Percentiles rank a stretch among this genome's conserved stretches.
Evolutionary conservation across 1,140 invertebrate genomes (phyloP).

Genomic region (Bicyclus anynana): DNA sequence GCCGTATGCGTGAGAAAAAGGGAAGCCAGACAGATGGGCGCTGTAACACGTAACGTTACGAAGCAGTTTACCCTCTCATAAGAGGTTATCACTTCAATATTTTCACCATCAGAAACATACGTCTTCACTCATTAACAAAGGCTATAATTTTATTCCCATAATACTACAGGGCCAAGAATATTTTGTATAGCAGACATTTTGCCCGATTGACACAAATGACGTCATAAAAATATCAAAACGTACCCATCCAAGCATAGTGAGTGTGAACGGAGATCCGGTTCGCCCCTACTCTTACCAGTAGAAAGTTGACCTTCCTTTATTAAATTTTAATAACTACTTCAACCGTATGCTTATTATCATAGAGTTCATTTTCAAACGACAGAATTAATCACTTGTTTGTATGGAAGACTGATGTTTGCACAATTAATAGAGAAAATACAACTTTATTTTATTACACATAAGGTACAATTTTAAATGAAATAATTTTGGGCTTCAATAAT

Average conservation of each 20-base stretch:
- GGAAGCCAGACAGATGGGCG: no score
- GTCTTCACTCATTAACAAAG: no score
- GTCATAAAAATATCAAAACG: conserved; percentile 33
- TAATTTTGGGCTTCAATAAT: conserved; percentile 15
- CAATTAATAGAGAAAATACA: background rate
- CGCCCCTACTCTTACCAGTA: conserved; percentile 38
- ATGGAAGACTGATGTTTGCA: background rate
- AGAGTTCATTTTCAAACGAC: conserved; percentile 18
- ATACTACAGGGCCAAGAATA: background rate
- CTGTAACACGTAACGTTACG: no score
- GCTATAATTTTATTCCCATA: no score
- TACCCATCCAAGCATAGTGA: conserved; percentile 28
- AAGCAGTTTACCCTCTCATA: no score
- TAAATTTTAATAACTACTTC: conserved; percentile 7
- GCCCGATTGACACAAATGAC: background rate
- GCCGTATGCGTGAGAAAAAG: no score
- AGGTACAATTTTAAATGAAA: conserved; percentile 9
- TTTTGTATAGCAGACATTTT: background rate
- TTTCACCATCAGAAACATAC: no score
- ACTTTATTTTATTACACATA: conserved; percentile 1
- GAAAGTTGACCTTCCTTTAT: conserved; percentile 51
- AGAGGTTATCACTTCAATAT: no score
- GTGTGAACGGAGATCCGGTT: conserved; percentile 49
- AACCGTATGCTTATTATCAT: conserved; percentile 13
- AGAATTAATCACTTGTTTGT: background rate